Percentiles rank a stretch among this genome's conserved stretches.
Evolutionary conservation across 2,113 vertebrate genomes (phyloP).

Genomic region (Nymphicus hollandicus): DNA sequence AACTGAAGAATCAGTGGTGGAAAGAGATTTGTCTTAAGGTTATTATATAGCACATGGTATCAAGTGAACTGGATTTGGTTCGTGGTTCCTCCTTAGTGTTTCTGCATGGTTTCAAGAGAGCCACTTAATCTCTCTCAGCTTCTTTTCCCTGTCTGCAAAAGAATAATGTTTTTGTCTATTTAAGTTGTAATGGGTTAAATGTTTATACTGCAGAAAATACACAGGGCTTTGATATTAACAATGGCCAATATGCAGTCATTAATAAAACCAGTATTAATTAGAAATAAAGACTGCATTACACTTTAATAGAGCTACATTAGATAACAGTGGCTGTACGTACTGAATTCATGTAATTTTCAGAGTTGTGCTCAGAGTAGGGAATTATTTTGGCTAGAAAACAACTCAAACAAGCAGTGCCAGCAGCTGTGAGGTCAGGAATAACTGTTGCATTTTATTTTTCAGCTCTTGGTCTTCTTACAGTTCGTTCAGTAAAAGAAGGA

Average conservation of each 20-base stretch:
- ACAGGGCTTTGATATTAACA: background rate
- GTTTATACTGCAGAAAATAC: background rate
- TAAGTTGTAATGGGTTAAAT: background rate
- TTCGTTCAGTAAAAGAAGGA: background rate
- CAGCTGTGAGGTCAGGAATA: constrained; percentile 19
- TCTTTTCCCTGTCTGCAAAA: background rate
- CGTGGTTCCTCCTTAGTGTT: background rate
- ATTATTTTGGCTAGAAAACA: constrained; percentile 26
- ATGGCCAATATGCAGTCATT: background rate
- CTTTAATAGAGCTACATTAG: background rate
- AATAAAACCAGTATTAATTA: constrained; percentile 22
- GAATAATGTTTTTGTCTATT: background rate
- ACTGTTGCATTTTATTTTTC: constrained; percentile 20
- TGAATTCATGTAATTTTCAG: background rate
- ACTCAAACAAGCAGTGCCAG: background rate
- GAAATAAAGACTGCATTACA: background rate
- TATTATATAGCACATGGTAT: background rate
- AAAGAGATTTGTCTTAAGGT: background rate
- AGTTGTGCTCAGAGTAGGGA: background rate
- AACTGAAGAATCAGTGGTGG: background rate
- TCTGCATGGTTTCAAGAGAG: background rate
- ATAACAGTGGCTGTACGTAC: background rate
- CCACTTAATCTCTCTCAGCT: background rate
- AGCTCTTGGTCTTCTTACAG: background rate
- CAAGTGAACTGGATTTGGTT: background rate